Evolutionary conservation across 2,797 vertebrate species (phyloP).

Genomic region (Molossus molossus): DNA sequence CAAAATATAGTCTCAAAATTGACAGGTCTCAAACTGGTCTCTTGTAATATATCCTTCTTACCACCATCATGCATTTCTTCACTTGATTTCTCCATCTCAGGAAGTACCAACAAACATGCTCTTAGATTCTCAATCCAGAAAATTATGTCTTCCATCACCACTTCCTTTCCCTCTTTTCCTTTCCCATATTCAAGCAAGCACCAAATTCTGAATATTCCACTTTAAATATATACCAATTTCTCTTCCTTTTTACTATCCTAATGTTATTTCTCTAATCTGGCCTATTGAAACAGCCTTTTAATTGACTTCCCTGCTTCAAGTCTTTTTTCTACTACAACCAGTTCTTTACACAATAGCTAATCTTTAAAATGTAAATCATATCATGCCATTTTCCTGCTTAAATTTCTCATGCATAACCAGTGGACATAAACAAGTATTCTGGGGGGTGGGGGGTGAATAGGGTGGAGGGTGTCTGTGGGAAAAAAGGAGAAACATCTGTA

Average conservation of each 20-base stretch:
- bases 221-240: neutral
- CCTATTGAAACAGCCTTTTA: neutral
- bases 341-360: neutral
- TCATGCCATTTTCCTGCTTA: neutral
- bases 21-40: conserved; percentile 16
- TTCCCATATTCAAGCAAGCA: neutral
- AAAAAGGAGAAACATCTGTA: too few species aligned
- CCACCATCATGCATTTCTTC: neutral
- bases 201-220: conserved; percentile 25
- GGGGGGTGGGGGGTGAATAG: too few species aligned
- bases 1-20: neutral
- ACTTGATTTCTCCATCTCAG: conserved; percentile 6
- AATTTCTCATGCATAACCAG: neutral
- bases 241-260: neutral
- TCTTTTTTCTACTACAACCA: neutral
- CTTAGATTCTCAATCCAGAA: conserved; percentile 47
- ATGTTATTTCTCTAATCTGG: neutral
- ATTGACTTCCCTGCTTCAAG: neutral
- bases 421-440: too few species aligned
- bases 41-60: neutral
- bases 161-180: neutral
- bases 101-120: conserved; percentile 34
- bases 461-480: too few species aligned
- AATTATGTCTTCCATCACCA: neutral
- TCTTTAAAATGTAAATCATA: conserved; percentile 1